phyloP scores from a whole-genome alignment of 2,113 vertebrate species.

The Marmota monax region DNA sequence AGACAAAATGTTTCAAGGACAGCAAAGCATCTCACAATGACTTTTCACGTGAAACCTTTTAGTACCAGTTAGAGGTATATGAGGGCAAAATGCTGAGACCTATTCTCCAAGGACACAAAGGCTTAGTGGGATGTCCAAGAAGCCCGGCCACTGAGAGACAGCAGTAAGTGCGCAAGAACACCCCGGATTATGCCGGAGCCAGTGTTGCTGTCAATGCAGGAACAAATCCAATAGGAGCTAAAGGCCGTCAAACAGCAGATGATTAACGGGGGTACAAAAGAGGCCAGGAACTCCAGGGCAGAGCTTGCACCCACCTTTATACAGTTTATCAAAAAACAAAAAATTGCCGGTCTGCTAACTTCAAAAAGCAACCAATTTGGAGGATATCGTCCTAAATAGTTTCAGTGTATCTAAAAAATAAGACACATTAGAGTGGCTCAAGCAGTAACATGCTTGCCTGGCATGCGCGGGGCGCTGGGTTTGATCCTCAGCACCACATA shows the following conservation, averaged over 20 bases:
- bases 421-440: too few relatives aligned
- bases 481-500: too few relatives aligned
- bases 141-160: fast-evolving
- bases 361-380: not conserved
- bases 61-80: fast-evolving
- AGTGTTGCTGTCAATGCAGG: fast-evolving
- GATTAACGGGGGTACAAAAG: fast-evolving
- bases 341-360: too few relatives aligned
- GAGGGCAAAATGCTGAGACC: fast-evolving
- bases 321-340: fast-evolving
- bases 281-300: not conserved
- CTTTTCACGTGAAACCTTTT: not conserved
- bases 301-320: not conserved
- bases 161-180: fast-evolving
- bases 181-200: not conserved
- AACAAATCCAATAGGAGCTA: not conserved
- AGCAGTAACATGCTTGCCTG: too few relatives aligned
- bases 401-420: fast-evolving
- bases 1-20: not conserved
- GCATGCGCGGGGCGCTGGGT: too few relatives aligned
- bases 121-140: not conserved
- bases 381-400: not conserved
- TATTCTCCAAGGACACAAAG: not conserved
- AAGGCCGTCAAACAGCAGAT: not conserved
- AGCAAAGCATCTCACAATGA: fast-evolving